Evolutionary conservation across 2,113 vertebrate species (phyloP), one percentile per base, ranked within the genome.

Genomic region (Mionectes macconnelli): DNA sequence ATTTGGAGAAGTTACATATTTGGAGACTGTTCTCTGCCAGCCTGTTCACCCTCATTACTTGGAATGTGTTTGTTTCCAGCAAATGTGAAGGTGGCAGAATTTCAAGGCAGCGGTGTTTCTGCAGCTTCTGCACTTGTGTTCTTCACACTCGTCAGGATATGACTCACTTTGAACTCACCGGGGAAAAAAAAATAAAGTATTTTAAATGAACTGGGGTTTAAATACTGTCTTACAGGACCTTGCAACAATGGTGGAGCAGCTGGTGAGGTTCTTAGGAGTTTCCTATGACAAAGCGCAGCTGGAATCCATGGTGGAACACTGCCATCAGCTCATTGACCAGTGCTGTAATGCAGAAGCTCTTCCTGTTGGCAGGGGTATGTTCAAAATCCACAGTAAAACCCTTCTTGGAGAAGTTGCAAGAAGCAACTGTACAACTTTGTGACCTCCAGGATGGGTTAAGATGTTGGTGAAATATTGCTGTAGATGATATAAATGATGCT

Each of bases 291-390:
- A 99, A 96, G 98, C 98, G 57, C 99, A 99, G 98, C 82, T 99
- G 98, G 99, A 99, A 95, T 94, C 98, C 60, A 98, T 99, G 98
- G 98, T 98, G 50, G 99, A 99, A 93, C 99, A 98, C 97, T 99
- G 99, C 95, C 99, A 99, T 96, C 99, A 99, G 84, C 99, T 99
- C 67, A 99, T 99, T 8, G 99, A 99, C 93, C 99, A 99, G 96
- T 99, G 99, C 97, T 98, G 98, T 96, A 99, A 99, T 53, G 98
- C 99, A 0, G 99, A 99, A 97, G 99, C 99, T 7, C 98, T 99
- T 95, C 98, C 99, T 0, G 98, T 99, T 95, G 99, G 99, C 97
- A 98, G 99, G 96, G 99, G 99, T 99, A 98, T 2, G 98, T 93
- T 60, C 24, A 50, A 94, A 92, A 78, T 24, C 55, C 62, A 27